These are phyloP conservation scores for Onthophagus sagittarius DNA, from an alignment of 2,888 invertebrate species.

Conservation along the genomic window DNA sequence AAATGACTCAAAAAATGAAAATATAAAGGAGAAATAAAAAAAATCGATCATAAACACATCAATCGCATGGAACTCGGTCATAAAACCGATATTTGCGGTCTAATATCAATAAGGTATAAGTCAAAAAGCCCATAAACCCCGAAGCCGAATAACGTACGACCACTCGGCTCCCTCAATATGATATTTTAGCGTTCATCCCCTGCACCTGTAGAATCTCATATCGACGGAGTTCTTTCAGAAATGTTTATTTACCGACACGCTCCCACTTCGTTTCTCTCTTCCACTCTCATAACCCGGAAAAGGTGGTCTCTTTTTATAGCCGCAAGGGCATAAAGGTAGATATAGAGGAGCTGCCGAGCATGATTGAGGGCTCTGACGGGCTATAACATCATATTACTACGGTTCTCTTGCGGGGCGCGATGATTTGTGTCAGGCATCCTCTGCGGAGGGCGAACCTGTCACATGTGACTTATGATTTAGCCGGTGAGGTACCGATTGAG, in stretches of 20 bases:
- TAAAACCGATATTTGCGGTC: constrained; percentile 29
- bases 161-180: constrained; percentile 45
- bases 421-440: constrained; percentile 46
- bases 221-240: constrained; percentile 23
- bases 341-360: constrained; percentile 32
- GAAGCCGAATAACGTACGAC: constrained; percentile 42
- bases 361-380: constrained; percentile 49
- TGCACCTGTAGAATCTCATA: constrained; percentile 45
- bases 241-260: constrained; percentile 22
- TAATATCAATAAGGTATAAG: constrained; percentile 44
- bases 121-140: constrained; percentile 43
- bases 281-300: neutral
- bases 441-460: constrained; percentile 40
- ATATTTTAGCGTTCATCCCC: constrained; percentile 42
- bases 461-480: constrained; percentile 31
- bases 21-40: no score
- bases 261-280: neutral
- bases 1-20: no score
- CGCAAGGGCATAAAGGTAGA: constrained; percentile 19
- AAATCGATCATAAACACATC: constrained; percentile 2
- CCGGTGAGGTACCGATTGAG: constrained; percentile 26
- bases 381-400: constrained; percentile 50
- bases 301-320: constrained; percentile 1
- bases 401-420: constrained; percentile 41
- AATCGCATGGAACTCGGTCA: constrained; percentile 17